Evolutionary conservation across 2,888 invertebrate species (phyloP).

Genomic region (Xestia ashworthii): DNA sequence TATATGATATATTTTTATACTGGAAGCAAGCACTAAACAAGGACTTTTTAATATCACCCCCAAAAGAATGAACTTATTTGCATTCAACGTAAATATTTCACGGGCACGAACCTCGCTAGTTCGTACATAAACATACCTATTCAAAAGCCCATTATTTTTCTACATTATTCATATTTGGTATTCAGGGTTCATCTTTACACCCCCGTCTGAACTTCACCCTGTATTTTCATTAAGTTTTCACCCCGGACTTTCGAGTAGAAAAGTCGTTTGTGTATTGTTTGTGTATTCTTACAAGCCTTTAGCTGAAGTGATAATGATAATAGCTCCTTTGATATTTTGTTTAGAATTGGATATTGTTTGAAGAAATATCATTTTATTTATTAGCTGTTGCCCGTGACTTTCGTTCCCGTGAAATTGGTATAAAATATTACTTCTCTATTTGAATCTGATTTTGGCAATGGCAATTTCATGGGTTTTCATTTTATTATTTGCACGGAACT

Average conservation of each 20-base stretch:
- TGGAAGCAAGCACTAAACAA: background rate
- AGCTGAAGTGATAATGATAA: conserved; percentile 43
- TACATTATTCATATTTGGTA: conserved; percentile 62
- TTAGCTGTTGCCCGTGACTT: too few relatives aligned
- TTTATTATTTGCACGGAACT: too few relatives aligned
- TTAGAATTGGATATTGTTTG: background rate
- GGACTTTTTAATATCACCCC: background rate
- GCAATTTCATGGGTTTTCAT: too few relatives aligned
- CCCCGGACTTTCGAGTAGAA: conserved; percentile 14
- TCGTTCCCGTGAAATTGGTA: too few relatives aligned
- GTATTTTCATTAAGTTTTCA: conserved; percentile 65
- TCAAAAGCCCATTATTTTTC: conserved; percentile 53
- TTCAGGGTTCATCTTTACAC: conserved; percentile 55
- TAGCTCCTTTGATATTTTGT: conserved; percentile 2
- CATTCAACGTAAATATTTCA: conserved; percentile 13
- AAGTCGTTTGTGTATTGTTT: conserved; percentile 49
- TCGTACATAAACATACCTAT: conserved; percentile 24
- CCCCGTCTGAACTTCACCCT: conserved; percentile 44
- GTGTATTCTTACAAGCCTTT: conserved; percentile 24
- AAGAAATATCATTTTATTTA: background rate
- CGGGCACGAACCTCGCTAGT: conserved; percentile 1
- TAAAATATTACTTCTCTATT: too few relatives aligned
- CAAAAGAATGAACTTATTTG: background rate
- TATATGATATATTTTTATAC: background rate
- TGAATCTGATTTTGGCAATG: too few relatives aligned